Conservation (phyloP, 2,113 vertebrate species). For the Herpailurus yagouaroundi region DNA sequence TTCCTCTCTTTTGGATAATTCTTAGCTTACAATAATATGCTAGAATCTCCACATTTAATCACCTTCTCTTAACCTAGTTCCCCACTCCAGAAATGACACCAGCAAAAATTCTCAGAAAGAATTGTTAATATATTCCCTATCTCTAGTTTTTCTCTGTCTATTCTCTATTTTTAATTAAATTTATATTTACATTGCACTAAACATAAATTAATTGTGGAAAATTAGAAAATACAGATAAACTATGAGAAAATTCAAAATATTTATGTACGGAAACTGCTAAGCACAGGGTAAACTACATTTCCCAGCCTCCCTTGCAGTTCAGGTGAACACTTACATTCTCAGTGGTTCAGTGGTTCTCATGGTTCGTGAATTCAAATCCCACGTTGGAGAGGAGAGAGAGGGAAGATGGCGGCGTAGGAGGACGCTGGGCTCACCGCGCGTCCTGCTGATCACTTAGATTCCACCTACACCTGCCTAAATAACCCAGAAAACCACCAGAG, state of each 20-base stretch:
- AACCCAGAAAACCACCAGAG: no score
- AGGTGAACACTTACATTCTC: not conserved
- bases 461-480: no score
- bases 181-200: not conserved
- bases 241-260: not conserved
- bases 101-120: not conserved
- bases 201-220: not conserved
- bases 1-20: conserved; percentile 19
- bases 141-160: not conserved
- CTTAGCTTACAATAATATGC: not conserved
- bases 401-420: no score
- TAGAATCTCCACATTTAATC: not conserved
- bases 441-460: no score
- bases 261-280: not conserved
- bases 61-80: not conserved
- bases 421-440: no score
- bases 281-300: not conserved
- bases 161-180: not conserved
- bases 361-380: no score
- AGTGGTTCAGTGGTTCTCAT: no score
- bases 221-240: not conserved
- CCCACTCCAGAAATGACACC: not conserved
- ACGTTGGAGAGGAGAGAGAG: no score
- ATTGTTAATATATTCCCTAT: not conserved
- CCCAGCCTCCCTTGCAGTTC: not conserved